These are phyloP conservation scores for Drosophila lacteicornis DNA, from an alignment of 1,140 invertebrate genomes.

Conservation along the genomic window DNA sequence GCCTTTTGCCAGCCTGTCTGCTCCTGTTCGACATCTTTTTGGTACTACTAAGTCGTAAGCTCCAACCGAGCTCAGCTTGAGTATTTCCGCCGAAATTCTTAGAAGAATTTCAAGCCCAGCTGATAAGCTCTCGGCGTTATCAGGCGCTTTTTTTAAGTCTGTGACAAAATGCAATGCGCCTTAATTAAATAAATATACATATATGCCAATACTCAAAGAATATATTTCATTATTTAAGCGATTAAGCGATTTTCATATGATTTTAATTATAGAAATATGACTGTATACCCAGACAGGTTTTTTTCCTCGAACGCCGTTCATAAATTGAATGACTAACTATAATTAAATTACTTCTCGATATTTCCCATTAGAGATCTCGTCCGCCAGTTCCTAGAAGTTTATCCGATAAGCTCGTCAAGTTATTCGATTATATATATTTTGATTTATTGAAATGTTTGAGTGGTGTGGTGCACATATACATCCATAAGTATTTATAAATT, in stretches of 20 bases:
- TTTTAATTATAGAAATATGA: no score
- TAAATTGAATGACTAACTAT: no score
- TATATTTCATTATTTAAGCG: neutral
- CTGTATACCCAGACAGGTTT: no score
- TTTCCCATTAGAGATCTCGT: no score
- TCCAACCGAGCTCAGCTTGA: neutral
- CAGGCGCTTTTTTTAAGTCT: neutral
- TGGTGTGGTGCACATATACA: neutral
- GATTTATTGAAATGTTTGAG: neutral
- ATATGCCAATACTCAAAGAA: neutral
- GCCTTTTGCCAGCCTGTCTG: neutral
- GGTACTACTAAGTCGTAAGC: constrained; percentile 8
- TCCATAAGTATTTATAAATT: neutral
- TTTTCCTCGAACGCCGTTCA: no score
- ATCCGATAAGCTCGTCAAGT: no score
- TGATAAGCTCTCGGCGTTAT: constrained; percentile 26
- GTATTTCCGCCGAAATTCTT: neutral
- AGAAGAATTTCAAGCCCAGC: neutral
- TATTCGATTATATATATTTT: neutral
- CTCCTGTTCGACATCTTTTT: constrained; percentile 5
- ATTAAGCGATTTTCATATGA: neutral
- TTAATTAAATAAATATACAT: neutral
- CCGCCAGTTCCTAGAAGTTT: no score
- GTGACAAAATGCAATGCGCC: neutral
- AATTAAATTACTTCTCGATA: no score